These are phyloP conservation scores for Stegophylla sp. DNA, from an alignment of 2,888 invertebrate genomes.

Conservation along the genomic window DNA sequence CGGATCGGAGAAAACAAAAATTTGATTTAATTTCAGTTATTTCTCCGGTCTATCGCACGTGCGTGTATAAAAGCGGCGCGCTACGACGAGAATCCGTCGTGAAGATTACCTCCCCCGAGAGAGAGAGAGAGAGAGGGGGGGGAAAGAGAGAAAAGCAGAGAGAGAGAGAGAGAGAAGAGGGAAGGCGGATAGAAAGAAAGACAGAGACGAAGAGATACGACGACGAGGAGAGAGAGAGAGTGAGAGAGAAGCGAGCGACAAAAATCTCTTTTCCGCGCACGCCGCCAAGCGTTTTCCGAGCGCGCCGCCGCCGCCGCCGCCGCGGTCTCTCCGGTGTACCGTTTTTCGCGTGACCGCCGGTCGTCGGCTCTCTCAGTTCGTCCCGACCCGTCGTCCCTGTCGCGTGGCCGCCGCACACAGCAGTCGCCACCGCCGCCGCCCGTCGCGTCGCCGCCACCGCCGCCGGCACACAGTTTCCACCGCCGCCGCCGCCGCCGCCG, in stretches of 20 bases:
- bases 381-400: slow-evolving; percentile 41
- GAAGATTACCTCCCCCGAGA: no score
- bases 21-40: no score
- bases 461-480: neutral
- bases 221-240: neutral
- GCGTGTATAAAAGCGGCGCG: no score
- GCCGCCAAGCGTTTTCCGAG: no score
- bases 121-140: no score
- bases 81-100: no score
- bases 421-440: neutral
- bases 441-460: neutral
- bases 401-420: slow-evolving; percentile 18
- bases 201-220: no score
- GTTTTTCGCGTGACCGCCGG: slow-evolving; percentile 49
- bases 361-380: slow-evolving; percentile 37
- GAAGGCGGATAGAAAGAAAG: no score
- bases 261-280: neutral
- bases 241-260: neutral
- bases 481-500: neutral
- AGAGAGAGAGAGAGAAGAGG: no score
- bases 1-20: no score
- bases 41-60: no score
- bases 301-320: neutral
- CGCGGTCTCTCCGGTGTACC: neutral
- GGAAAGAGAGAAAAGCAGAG: no score